Conservation (phyloP, 2,113 vertebrate species). For the Camelus bactrianus region DNA sequence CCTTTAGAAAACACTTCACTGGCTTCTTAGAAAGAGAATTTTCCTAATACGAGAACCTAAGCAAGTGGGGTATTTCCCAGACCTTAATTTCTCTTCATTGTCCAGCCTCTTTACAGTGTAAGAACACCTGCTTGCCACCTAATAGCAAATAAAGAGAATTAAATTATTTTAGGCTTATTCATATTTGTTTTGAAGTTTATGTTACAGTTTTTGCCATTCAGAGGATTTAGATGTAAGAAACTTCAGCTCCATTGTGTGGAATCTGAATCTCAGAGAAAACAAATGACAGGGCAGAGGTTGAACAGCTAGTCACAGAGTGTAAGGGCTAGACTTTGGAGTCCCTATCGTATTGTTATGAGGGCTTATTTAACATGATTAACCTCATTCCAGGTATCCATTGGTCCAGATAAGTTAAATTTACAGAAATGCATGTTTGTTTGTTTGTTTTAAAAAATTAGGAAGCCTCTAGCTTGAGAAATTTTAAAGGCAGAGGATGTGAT, state of each 20-base stretch:
- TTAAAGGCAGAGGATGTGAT: neutral
- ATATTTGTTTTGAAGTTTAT: neutral
- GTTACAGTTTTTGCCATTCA: neutral
- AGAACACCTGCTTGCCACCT: neutral
- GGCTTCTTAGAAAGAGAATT: slow-evolving; percentile 30
- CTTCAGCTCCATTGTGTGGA: neutral
- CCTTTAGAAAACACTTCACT: slow-evolving; percentile 50
- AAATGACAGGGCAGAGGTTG: neutral
- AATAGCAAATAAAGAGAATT: neutral
- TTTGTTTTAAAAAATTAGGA: neutral
- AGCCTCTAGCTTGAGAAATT: neutral
- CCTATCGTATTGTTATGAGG: neutral
- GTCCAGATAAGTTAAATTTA: neutral
- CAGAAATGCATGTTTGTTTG: neutral
- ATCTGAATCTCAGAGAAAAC: neutral
- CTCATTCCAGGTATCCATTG: neutral
- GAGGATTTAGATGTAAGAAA: neutral
- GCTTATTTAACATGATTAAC: neutral
- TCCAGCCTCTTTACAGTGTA: neutral
- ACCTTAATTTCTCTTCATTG: neutral
- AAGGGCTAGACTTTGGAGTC: neutral
- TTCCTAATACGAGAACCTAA: slow-evolving; percentile 2
- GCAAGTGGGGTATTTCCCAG: neutral
- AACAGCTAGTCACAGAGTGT: neutral
- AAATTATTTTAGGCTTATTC: slow-evolving; percentile 7